Base-by-base conservation (phyloP, 2,888 invertebrate species). In the Octodonta nipae region DNA sequence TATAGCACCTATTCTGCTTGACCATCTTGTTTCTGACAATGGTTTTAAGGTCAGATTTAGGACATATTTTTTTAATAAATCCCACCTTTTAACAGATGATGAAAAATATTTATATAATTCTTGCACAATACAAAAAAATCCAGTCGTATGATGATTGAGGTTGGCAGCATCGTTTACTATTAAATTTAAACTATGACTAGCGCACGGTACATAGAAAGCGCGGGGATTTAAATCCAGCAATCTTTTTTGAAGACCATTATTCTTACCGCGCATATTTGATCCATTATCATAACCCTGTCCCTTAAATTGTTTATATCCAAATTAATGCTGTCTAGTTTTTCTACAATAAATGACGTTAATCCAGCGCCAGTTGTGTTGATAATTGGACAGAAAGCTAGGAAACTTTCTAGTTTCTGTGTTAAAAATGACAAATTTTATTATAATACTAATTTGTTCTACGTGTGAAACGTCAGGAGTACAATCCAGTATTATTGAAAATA, bases 401-500 rank as follows among this genome's bases (percentile, higher is more conserved):
- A 34, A 26, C 29, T 35, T 32, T 37, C 26, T 36, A 27, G 31
- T 34, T 32, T 35, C 34, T 28, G 26, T 33, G 30, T 38, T 39
- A 15, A 43, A 39, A 39, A 41, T 22, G 26, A 43, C 41, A 35
- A 37, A 43, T 39, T 45, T 30, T 22, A 49, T 35, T 13, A 47
- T 39, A 26, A 47, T 20, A 29, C 36, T 42, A 26, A 51, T 36
- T 42, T 52, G 47, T 33, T 51, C 50, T 13, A 29, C 31, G 17
- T 43, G 42, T 28, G 33, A 35, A 24, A 38, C 35, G 31, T 50
- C 50, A n/a, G 44, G 46, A 46, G n/a, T n/a, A n/a, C n/a, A n/a
- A 32, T 49, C 48, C 13, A 45, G 28, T 20, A 46, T 45, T 27
- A 51, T 44, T 17, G 45, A 48, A n/a, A n/a, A n/a, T n/a, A n/a